phyloP scores from a whole-genome alignment of 2,888 invertebrate genomes.

The Platerodrilus igneus region DNA sequence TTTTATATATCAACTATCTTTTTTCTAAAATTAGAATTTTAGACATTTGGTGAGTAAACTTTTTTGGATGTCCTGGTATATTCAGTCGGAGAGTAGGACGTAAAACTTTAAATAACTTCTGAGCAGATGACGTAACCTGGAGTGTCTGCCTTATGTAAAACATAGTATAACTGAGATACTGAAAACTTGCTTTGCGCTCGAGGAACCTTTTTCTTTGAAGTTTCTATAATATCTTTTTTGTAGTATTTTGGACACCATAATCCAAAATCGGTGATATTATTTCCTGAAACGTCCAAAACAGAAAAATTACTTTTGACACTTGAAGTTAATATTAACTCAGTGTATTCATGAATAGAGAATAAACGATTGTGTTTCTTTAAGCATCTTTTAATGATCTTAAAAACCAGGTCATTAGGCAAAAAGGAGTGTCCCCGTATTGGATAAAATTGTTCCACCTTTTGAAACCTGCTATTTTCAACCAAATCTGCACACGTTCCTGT shows the following conservation, averaged over 20 bases:
- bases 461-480: neutral
- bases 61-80: too few relatives aligned
- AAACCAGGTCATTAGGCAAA: neutral
- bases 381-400: too few relatives aligned
- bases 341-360: slow-evolving; percentile 4
- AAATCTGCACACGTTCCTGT: neutral
- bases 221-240: slow-evolving; percentile 4
- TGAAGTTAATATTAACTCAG: neutral
- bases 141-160: neutral
- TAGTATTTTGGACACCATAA: slow-evolving; percentile 5
- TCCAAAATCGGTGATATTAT: neutral
- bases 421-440: slow-evolving; percentile 3
- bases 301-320: neutral
- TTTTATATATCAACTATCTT: too few relatives aligned
- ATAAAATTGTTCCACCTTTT: slow-evolving; percentile 4
- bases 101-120: neutral
- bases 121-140: neutral
- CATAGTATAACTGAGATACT: neutral
- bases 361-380: slow-evolving; percentile 1
- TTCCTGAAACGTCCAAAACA: neutral
- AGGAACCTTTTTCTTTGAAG: neutral
- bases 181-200: neutral
- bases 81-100: neutral
- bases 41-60: too few relatives aligned
- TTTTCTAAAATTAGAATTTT: too few relatives aligned